A percentile compares a stretch with the other conserved stretches of the same genome.
phyloP scores from a whole-genome alignment of 2,113 vertebrate species.

The Bombycilla garrulus region DNA sequence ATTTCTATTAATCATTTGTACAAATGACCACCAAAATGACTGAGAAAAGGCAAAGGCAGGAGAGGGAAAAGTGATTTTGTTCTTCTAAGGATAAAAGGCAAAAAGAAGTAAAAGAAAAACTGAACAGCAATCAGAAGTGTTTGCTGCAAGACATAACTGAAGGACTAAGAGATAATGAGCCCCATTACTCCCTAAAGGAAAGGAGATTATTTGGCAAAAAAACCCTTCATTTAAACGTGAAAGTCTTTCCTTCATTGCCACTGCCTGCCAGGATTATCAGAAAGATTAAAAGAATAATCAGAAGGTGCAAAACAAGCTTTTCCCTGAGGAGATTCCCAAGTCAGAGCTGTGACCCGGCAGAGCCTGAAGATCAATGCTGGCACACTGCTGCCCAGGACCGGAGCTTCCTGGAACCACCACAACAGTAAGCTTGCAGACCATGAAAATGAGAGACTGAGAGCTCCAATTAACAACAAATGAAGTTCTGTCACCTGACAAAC shows the following conservation, averaged over 20 bases:
- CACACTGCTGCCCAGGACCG: neutral
- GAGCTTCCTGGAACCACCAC: neutral
- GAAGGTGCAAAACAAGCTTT: neutral
- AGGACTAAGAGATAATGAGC: neutral
- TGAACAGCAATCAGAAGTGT: neutral
- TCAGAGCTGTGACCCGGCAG: fast-evolving
- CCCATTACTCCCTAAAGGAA: neutral
- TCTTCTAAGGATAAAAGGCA: neutral
- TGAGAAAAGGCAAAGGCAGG: neutral
- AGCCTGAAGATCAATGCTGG: neutral
- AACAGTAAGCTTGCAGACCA: neutral
- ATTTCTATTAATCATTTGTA: neutral
- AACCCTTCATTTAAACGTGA: neutral
- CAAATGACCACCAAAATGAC: neutral
- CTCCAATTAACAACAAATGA: neutral
- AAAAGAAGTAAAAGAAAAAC: neutral
- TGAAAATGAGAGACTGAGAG: neutral
- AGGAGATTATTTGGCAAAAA: neutral
- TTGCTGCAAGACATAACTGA: neutral
- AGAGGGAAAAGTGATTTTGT: neutral
- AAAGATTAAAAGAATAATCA: neutral
- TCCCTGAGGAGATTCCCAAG: neutral
- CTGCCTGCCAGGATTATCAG: neutral
- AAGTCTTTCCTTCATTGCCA: neutral
- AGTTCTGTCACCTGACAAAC: neutral